Conservation (phyloP, 2,113 vertebrate genomes). For the Agelaius phoeniceus region DNA sequence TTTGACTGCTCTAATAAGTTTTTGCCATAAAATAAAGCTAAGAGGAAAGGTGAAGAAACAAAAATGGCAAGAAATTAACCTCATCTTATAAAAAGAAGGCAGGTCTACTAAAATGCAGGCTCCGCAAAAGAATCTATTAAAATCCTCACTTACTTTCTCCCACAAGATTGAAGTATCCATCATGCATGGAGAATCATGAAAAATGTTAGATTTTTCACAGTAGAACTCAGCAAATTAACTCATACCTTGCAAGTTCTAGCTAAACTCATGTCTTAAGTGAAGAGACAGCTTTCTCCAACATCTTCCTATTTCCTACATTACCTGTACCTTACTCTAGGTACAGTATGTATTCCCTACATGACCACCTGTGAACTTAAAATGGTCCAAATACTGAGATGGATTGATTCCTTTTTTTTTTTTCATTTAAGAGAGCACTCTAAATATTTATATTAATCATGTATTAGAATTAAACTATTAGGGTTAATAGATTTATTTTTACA, state of each 20-base stretch:
- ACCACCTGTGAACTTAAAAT: not conserved
- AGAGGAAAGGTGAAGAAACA: not conserved
- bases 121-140: not conserved
- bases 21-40: not conserved
- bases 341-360: not conserved
- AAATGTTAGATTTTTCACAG: not conserved
- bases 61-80: not conserved
- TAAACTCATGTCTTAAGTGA: not conserved
- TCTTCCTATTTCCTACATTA: not conserved
- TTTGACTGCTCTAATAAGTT: not conserved
- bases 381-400: not conserved
- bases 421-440: not conserved
- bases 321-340: not conserved
- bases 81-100: not conserved
- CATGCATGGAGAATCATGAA: not conserved
- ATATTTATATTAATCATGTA: not conserved
- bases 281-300: not conserved
- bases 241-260: not conserved
- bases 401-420: not conserved
- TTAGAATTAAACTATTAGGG: not conserved
- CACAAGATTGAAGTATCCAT: not conserved
- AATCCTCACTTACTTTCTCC: not conserved
- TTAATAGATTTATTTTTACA: not conserved
- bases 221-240: not conserved
- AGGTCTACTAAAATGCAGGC: not conserved